A percentile compares a stretch with the other conserved stretches of the same genome.
These are phyloP conservation scores for Pseudomyrmex gracilis DNA, from an alignment of 1,140 invertebrate genomes.

Conservation along the genomic window DNA sequence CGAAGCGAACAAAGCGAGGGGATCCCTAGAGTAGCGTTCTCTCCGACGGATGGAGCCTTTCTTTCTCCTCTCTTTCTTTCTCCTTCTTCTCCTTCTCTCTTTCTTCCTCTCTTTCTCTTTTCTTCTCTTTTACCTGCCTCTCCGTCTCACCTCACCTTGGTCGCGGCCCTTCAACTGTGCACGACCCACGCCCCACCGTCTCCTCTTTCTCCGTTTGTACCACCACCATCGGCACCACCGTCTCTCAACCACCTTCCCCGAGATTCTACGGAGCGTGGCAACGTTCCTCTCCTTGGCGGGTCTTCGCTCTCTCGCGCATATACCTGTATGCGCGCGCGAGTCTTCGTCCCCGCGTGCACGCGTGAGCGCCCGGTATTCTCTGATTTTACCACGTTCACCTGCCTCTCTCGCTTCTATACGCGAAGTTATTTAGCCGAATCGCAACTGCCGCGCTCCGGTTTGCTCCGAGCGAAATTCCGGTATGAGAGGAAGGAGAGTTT, in stretches of 20 bases:
- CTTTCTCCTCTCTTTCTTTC: slow-evolving; percentile 52
- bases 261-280: slow-evolving; percentile 47
- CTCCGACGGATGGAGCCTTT: slow-evolving; percentile 59
- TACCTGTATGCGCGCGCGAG: slow-evolving; percentile 24
- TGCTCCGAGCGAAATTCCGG: slow-evolving; percentile 71
- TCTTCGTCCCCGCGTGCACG: background rate
- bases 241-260: slow-evolving; percentile 65
- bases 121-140: slow-evolving; percentile 51
- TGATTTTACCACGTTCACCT: slow-evolving; percentile 64
- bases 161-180: slow-evolving; percentile 84
- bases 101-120: slow-evolving; percentile 34
- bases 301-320: slow-evolving; percentile 44
- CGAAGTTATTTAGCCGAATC: slow-evolving; percentile 67
- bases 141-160: slow-evolving; percentile 80
- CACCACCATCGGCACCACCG: slow-evolving; percentile 67
- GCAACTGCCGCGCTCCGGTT: slow-evolving; percentile 36
- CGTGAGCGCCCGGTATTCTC: slow-evolving; percentile 28
- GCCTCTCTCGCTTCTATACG: slow-evolving; percentile 47
- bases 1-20: slow-evolving; percentile 74
- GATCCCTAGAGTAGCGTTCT: slow-evolving; percentile 67
- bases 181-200: slow-evolving; percentile 80
- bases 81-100: slow-evolving; percentile 28
- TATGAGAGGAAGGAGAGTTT: slow-evolving; percentile 40
- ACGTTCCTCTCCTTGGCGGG: slow-evolving; percentile 52
- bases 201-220: slow-evolving; percentile 67